A percentile compares a stretch with the other conserved stretches of the same genome.
These are phyloP conservation scores for Mus spretus DNA, from an alignment of 2,797 vertebrate genomes.

Conservation along the genomic window DNA sequence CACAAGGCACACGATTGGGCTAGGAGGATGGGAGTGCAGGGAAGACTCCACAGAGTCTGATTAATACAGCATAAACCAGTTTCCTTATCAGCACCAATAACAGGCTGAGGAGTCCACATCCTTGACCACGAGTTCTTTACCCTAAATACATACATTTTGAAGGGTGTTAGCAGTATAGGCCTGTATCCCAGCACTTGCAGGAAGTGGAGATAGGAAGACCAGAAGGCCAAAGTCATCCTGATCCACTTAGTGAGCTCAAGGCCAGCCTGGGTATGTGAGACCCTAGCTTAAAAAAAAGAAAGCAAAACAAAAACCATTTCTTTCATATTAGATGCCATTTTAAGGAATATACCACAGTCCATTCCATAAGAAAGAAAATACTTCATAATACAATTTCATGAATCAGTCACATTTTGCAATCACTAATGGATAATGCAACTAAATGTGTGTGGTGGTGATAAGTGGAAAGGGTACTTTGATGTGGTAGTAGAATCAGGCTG, in stretches of 20 bases:
- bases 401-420: conserved; percentile 13
- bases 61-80: conserved; percentile 26
- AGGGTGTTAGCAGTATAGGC: not conserved
- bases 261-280: not conserved
- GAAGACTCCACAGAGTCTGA: not conserved
- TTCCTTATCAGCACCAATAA: not conserved
- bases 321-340: conserved; percentile 21
- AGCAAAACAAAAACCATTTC: not conserved
- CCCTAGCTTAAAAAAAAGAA: not conserved
- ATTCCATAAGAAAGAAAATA: not conserved
- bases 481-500: not conserved
- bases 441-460: not conserved
- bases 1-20: not conserved
- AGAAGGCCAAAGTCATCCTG: not conserved
- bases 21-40: not conserved
- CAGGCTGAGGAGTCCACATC: not conserved
- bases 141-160: not conserved
- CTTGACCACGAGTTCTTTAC: not conserved
- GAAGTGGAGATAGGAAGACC: not conserved
- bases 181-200: not conserved
- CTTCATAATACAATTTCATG: conserved; percentile 38
- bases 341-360: not conserved
- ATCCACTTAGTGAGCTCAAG: not conserved
- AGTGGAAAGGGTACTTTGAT: not conserved
- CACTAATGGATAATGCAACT: conserved; percentile 13